Conservation (phyloP, 2,113 vertebrate species). For the Thalassarche chlororhynchos region DNA sequence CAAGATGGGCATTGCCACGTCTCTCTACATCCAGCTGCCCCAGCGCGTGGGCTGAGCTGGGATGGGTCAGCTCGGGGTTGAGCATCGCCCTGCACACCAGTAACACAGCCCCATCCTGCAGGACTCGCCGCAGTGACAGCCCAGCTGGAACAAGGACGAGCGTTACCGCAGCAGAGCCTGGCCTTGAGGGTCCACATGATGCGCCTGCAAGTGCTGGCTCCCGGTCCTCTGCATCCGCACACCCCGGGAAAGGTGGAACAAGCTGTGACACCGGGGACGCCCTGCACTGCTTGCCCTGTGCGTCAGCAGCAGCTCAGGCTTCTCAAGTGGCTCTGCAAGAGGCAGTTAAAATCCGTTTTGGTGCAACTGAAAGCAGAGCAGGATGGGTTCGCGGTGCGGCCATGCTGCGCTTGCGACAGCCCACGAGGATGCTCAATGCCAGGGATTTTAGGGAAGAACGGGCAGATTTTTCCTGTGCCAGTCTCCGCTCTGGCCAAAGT, state of each 20-base stretch:
- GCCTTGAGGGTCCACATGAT: not conserved
- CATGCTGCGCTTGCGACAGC: fast-evolving
- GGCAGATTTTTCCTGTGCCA: not conserved
- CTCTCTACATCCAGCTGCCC: not conserved
- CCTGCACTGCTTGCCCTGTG: fast-evolving
- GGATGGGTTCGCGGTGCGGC: fast-evolving
- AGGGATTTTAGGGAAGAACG: not conserved
- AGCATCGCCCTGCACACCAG: not conserved
- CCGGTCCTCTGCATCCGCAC: not conserved
- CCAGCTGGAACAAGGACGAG: not conserved
- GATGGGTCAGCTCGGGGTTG: no score
- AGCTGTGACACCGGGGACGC: not conserved
- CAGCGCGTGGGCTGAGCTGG: fast-evolving
- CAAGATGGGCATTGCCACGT: fast-evolving
- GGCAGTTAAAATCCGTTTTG: not conserved
- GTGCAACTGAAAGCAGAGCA: not conserved
- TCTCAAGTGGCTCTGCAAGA: not conserved
- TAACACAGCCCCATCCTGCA: not conserved
- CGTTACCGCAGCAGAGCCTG: not conserved
- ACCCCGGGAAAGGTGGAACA: not conserved
- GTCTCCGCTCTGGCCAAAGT: not conserved
- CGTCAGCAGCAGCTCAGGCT: not conserved
- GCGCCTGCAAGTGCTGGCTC: not conserved
- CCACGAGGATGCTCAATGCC: not conserved
- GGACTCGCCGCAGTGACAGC: fast-evolving